A percentile compares a stretch with the other conserved stretches of the same genome.
Conservation (phyloP, 1,140 invertebrate genomes). For the Pinna nobilis region DNA sequence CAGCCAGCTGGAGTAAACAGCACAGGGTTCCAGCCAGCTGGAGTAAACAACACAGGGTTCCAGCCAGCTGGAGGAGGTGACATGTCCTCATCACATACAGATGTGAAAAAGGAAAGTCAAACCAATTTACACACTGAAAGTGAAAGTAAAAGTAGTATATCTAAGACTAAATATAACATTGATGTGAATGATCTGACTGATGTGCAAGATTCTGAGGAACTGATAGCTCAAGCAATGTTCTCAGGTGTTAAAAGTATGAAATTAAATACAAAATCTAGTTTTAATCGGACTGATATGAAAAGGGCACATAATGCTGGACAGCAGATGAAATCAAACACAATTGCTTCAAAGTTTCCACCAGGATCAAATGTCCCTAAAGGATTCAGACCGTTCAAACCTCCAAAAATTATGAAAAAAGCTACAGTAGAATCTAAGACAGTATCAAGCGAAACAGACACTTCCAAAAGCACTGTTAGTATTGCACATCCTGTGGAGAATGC, state of each 20-base stretch:
- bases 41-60: conserved; percentile 14
- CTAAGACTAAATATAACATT: background rate
- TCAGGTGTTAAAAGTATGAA: background rate
- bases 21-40: no score
- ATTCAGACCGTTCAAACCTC: conserved; percentile 55
- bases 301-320: background rate
- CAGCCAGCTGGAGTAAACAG: no score
- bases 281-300: background rate
- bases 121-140: no score
- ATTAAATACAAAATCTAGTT: background rate
- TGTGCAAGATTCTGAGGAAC: background rate
- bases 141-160: no score
- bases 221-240: background rate
- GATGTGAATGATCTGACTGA: background rate
- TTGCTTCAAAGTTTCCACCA: conserved; percentile 39
- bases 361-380: conserved; percentile 49
- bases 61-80: conserved; percentile 4
- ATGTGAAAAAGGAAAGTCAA: no score
- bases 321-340: conserved; percentile 14
- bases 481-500: background rate
- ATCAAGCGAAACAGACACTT: background rate
- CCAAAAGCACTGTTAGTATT: background rate
- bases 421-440: conserved; percentile 10
- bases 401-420: conserved; percentile 41
- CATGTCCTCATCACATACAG: no score